Base-by-base conservation (phyloP, 2,797 vertebrate species). In the Notamacropus eugenii region DNA sequence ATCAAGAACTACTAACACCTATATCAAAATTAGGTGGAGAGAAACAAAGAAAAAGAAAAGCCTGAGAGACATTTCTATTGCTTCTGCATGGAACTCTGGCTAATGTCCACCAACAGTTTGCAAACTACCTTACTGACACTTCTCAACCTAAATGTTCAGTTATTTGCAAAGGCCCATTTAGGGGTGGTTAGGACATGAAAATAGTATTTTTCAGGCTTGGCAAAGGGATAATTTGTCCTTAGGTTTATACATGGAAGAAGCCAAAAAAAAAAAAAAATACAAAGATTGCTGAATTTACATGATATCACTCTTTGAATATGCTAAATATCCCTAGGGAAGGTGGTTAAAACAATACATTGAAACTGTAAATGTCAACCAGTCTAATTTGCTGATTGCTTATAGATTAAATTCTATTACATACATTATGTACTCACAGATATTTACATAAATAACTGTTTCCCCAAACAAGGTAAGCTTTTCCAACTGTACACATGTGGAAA, bases 281-380 rank as follows among this genome's bases (percentile, higher is more conserved):
- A 94, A 97, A 97, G 67, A 34, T 95, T 97, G 34, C 54, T 95
- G 34, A 24, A 94, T 94, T 95, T 24, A 93, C 29, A 97, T 92
- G 96, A 93, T 96, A 96, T 34, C 34, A 94, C 13, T 67, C 28
- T 58, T 31, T 97, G 29, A 90, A 95, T 50, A 97, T 34, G 55
- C 52, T 93, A 82, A 82, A 46, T 46, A 46, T 1, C 22, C 40
- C 74, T 46, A 46, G 9, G 8, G 22, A 46, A 11, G 40, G 74
- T 4, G 8, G 40, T 82, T 46, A 82, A 82, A 82, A 82, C 74
- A 46, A 82, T 46, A 82, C 40, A 82, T 40, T 74, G 16, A 40
- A 46, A 82, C 19, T 4, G 22, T 82, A 82, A 82, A 82, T 82
- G 40, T 46, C 74, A 82, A 82, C 74, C 22, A 27, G 9, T 46